Base-by-base conservation (phyloP, 2,888 invertebrate genomes). In the Papilio elwesi region DNA sequence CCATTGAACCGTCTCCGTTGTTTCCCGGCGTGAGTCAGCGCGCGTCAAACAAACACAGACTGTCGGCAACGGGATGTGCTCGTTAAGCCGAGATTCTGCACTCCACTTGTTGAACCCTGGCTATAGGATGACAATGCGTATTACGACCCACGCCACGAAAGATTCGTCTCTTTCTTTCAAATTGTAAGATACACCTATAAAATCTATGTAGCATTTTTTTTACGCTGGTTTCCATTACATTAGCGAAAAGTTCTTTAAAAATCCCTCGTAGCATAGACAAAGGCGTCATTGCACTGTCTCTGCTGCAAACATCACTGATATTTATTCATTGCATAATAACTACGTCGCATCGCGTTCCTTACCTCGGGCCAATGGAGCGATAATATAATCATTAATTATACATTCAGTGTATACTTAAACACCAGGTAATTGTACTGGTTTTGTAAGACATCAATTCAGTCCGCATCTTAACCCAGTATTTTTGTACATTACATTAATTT, bases 11-110 rank as follows among this genome's bases (percentile, higher is more conserved):
- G 82, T 84, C 83, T 86, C 26, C 87, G 89, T 89, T 90, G 90
- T 89, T 85, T 84, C 83, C 82, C 82, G 82, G 85, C 85, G 83
- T 91, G 90, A 91, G 83, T 91, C 90, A 89, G 82, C 81, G 82
- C 78, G 83, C 85, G 87, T 87, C 88, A 90, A 91, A 90, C 91
- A 91, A 90, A 89, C 85, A 87, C 89, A 87, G 86, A 87, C 90
- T 85, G 86, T 85, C 87, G 83, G 83, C 84, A 87, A 89, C 92
- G 92, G 91, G 93, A 93, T 92, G 91, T 90, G 90, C 88, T 87
- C 91, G 90, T 92, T 91, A 90, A 89, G 87, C 91, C 80, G 92
- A 88, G 92, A 92, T 92, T 92, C 87, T 87, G 82, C 84, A 83
- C 83, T 84, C 82, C 78, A 83, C 82, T 82, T 82, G 57, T 55